A percentile compares a stretch with the other conserved stretches of the same genome.
phyloP scores from a whole-genome alignment of 2,113 vertebrate genomes.

The Saimiri boliviensis region DNA sequence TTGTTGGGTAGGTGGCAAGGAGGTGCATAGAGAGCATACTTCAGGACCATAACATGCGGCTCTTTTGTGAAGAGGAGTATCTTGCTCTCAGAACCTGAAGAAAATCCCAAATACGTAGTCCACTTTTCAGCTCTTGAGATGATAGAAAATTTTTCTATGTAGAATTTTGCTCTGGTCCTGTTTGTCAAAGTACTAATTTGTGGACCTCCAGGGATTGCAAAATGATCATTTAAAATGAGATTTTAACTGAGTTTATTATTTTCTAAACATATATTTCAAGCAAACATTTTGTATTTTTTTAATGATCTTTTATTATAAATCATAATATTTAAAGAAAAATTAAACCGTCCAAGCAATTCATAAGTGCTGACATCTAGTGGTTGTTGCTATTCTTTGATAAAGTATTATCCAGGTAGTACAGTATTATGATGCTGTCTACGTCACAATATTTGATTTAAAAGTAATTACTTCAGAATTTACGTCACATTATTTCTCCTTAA shows the following conservation, averaged over 20 bases:
- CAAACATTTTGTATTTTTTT: conserved; percentile 6
- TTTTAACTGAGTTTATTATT: background rate
- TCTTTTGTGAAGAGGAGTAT: conserved; percentile 27
- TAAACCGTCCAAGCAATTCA: background rate
- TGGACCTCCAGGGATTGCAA: background rate
- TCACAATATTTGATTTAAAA: background rate
- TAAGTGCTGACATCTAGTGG: conserved; percentile 86
- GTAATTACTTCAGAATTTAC: background rate
- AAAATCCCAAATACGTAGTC: background rate
- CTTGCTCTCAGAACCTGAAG: background rate
- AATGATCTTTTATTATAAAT: background rate
- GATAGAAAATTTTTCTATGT: background rate
- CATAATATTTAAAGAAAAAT: conserved; percentile 29
- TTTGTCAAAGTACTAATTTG: background rate
- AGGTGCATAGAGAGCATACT: background rate
- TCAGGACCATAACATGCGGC: background rate
- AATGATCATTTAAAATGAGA: background rate
- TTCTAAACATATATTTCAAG: conserved; percentile 1
- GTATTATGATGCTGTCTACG: background rate
- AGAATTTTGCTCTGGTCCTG: conserved; percentile 1
- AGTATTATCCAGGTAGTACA: background rate
- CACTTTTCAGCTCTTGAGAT: background rate
- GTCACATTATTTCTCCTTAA: background rate
- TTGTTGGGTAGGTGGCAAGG: background rate
- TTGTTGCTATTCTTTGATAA: conserved; percentile 27